Conservation (phyloP, 2,888 invertebrate genomes). For the Drosophila histrio region DNA sequence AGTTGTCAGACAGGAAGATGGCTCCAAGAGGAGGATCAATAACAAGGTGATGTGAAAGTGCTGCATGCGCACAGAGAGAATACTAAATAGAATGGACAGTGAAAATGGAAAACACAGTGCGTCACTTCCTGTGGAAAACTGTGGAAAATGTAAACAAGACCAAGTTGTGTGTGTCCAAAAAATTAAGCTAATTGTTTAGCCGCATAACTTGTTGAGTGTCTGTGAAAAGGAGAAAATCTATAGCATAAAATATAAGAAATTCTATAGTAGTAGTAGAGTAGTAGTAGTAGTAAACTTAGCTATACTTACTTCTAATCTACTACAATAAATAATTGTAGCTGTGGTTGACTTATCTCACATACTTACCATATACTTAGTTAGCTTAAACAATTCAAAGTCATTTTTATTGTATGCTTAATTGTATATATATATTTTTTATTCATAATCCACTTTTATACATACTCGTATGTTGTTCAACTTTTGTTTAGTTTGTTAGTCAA, state of each 20-base stretch:
- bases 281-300: no score
- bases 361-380: background rate
- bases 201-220: no score
- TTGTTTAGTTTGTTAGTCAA: constrained; percentile 32
- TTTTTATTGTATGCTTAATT: constrained; percentile 39
- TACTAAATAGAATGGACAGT: constrained; percentile 49
- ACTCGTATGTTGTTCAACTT: constrained; percentile 22
- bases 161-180: constrained; percentile 14
- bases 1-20: constrained; percentile 69
- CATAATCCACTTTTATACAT: constrained; percentile 42
- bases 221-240: background rate
- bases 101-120: constrained; percentile 42
- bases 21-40: constrained; percentile 36
- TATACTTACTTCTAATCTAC: background rate
- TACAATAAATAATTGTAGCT: background rate
- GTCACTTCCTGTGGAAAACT: constrained; percentile 60
- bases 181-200: constrained; percentile 6
- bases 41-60: constrained; percentile 66
- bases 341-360: background rate
- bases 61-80: constrained; percentile 40
- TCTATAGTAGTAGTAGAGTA: no score
- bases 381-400: constrained; percentile 24
- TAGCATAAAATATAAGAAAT: no score
- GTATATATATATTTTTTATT: constrained; percentile 57
- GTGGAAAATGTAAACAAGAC: constrained; percentile 9